phyloP scores from a whole-genome alignment of 2,888 invertebrate species.

The Tenthredo livida region DNA sequence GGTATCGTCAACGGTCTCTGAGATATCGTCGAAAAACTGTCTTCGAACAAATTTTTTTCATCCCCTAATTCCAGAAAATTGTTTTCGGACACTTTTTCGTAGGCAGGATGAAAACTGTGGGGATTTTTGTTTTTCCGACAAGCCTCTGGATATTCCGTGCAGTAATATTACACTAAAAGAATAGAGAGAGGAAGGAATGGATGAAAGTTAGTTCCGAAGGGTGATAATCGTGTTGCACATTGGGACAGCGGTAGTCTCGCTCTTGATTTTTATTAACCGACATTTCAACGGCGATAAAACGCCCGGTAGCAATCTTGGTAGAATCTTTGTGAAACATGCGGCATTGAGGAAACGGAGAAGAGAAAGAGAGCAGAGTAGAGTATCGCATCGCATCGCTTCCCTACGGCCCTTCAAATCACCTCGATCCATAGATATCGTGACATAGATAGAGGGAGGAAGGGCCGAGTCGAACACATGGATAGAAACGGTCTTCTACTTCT shows the following conservation, averaged over 20 bases:
- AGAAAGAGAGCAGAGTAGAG: neutral
- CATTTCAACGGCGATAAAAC: conserved; percentile 78
- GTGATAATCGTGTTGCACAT: conserved; percentile 31
- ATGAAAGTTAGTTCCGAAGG: neutral
- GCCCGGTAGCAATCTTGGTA: conserved; percentile 77
- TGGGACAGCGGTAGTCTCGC: conserved; percentile 50
- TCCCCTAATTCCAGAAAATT: too few species aligned
- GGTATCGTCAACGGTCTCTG: too few species aligned
- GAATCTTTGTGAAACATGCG: conserved; percentile 78
- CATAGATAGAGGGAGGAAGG: neutral
- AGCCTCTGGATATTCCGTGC: neutral
- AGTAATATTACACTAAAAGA: neutral
- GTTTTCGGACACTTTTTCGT: too few species aligned
- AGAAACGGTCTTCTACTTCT: neutral
- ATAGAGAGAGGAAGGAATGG: neutral
- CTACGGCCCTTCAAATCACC: conserved; percentile 39
- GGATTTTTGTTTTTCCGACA: neutral
- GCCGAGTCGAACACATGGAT: neutral
- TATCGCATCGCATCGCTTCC: conserved; percentile 31
- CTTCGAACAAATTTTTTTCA: too few species aligned
- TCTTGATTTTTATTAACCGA: conserved; percentile 78
- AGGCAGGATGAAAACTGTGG: too few species aligned
- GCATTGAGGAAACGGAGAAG: conserved; percentile 65
- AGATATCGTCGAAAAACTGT: too few species aligned
- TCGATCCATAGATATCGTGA: conserved; percentile 19